Evolutionary conservation across 1,140 invertebrate genomes (phyloP), one percentile per base, ranked within the genome.

Genomic region (Cydia pomonella): DNA sequence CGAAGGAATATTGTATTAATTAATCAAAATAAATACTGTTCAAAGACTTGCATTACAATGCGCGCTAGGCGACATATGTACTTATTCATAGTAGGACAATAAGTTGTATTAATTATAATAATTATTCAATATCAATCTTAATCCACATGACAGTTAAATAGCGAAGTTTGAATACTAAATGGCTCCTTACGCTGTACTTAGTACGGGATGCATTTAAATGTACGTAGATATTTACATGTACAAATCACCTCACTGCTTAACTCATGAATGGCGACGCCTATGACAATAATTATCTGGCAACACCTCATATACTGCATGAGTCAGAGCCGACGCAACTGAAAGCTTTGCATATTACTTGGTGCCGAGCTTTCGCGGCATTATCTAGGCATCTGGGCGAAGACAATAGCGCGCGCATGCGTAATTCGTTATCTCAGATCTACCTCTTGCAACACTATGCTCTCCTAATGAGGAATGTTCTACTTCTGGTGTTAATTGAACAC

Each of bases 321-420:
- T 85, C 81, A 85, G 80, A 81, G 76, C 73, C 82, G 80, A 82
- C 82, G 80, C 79, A 81, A 85, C 79, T 81, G 69, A 84, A 77
- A 81, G 85, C 83, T 82, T 77, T 84, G 82, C 82, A 85, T 84
- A 85, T 74, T 66, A 63, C 73, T 69, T 69, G 53, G 64, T 73
- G 50, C 76, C 80, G 79, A 83, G 84, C 87, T 87, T 83, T 88
- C 83, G 82, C 81, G 73, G 79, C 80, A 87, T 90, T 88, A 92
- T 90, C 88, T 91, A 89, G 84, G 85, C 87, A 88, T 90, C 87
- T 87, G 81, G 82, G 86, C 85, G 80, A 86, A 89, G 85, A 92
- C 90, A 92, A 92, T 92, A 83, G 86, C n/a, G 29, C 78, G 86
- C 87, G 89, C 87, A 91, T 92, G 89, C 89, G 90, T 92, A 92